phyloP scores from a whole-genome alignment of 1,140 invertebrate genomes.

The Tetragnatha versicolor region DNA sequence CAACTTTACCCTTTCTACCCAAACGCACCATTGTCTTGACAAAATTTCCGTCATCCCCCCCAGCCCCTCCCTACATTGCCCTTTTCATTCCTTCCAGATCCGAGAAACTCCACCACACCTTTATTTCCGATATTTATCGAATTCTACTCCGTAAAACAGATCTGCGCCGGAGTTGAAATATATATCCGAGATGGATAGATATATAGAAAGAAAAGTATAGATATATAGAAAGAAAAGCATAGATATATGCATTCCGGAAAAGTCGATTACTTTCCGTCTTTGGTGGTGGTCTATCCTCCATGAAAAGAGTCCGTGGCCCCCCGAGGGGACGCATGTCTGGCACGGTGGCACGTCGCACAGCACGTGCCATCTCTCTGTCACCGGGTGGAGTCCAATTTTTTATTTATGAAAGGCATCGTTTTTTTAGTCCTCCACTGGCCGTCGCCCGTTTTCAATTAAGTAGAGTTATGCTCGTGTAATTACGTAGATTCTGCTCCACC shows the following conservation, averaged over 20 bases:
- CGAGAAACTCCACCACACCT: no score
- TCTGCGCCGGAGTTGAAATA: not conserved
- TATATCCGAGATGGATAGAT: not conserved
- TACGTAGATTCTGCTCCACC: not conserved
- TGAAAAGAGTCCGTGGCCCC: slow-evolving; percentile 12
- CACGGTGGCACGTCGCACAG: slow-evolving; percentile 2
- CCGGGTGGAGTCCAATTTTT: slow-evolving; percentile 2
- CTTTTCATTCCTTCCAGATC: no score
- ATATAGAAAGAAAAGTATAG: not conserved
- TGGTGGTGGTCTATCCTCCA: slow-evolving; percentile 22
- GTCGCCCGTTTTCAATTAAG: slow-evolving; percentile 6
- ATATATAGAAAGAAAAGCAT: not conserved
- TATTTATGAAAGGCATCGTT: slow-evolving; percentile 2
- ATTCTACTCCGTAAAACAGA: not conserved
- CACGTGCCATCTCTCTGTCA: slow-evolving; percentile 23
- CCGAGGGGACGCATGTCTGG: slow-evolving; percentile 28
- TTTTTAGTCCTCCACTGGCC: not conserved
- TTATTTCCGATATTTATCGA: slow-evolving; percentile 17
- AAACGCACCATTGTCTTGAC: no score
- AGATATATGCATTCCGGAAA: not conserved
- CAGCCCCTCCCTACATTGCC: no score
- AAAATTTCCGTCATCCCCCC: no score
- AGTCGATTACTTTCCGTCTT: slow-evolving; percentile 47
- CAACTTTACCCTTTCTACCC: no score
- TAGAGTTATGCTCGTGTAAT: slow-evolving; percentile 16